Evolutionary conservation across 2,797 vertebrate genomes (phyloP).

Genomic region (Muraenolepis orangiensis): DNA sequence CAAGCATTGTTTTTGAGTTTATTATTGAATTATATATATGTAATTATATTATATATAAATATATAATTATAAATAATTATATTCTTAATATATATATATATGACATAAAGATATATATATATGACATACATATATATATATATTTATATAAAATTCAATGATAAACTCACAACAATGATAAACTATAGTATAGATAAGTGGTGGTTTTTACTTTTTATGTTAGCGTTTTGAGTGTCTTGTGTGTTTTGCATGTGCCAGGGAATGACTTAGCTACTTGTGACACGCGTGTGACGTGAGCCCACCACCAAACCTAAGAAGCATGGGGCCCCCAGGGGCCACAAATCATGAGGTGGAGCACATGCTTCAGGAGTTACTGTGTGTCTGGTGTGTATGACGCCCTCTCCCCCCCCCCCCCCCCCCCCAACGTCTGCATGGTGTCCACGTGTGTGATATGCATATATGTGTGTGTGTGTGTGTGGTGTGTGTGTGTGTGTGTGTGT

Average conservation of each 20-base stretch:
- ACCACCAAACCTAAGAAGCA: constrained; percentile 36
- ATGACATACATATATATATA: too few relatives aligned
- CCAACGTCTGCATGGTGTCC: background rate
- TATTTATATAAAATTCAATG: background rate
- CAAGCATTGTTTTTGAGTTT: background rate
- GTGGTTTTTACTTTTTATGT: constrained; percentile 3
- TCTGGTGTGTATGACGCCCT: background rate
- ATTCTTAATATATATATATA: background rate
- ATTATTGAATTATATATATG: background rate
- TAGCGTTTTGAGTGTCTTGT: constrained; percentile 18
- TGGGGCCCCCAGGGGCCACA: constrained; percentile 12
- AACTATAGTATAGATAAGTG: too few relatives aligned
- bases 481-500: constrained; percentile 5
- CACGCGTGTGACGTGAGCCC: constrained; percentile 8
- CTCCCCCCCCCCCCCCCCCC: too few relatives aligned
- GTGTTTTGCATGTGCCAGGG: constrained; percentile 26
- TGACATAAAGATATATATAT: background rate
- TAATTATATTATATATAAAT: background rate
- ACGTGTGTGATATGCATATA: background rate
- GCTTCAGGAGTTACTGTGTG: background rate
- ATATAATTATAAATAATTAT: too few relatives aligned
- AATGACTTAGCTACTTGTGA: constrained; percentile 17
- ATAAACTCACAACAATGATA: too few relatives aligned
- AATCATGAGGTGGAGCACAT: background rate
- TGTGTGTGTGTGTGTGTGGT: constrained; percentile 1